Evolutionary conservation across 2,888 invertebrate genomes (phyloP).

Genomic region (Neoscelio sp.): DNA sequence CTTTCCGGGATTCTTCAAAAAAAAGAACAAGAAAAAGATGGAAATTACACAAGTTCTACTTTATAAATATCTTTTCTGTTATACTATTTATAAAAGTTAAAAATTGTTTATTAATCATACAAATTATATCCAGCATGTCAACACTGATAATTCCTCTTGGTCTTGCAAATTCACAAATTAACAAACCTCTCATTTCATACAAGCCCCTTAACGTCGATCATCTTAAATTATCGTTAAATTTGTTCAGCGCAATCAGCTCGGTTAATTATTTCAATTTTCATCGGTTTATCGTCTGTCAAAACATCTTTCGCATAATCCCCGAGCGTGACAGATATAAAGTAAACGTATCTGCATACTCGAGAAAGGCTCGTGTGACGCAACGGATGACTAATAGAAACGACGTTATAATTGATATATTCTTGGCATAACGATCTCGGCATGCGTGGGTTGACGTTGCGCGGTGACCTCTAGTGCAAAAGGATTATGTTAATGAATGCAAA

Average conservation of each 20-base stretch:
- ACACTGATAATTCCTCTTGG: too few relatives aligned
- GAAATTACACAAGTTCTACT: too few relatives aligned
- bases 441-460: constrained; percentile 46
- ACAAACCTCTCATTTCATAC: not conserved
- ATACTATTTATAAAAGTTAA: too few relatives aligned
- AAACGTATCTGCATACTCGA: constrained; percentile 27
- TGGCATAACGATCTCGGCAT: constrained; percentile 40
- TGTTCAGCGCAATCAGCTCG: constrained; percentile 23
- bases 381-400: constrained; percentile 59
- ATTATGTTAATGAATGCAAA: constrained; percentile 59
- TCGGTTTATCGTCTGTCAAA: constrained; percentile 59
- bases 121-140: too few relatives aligned
- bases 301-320: constrained; percentile 55
- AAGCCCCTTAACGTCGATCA: too few relatives aligned
- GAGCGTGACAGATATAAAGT: constrained; percentile 58
- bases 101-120: too few relatives aligned
- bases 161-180: too few relatives aligned
- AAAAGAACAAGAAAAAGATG: too few relatives aligned
- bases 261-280: constrained; percentile 54
- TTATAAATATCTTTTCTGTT: too few relatives aligned
- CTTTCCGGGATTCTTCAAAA: too few relatives aligned
- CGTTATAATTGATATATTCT: constrained; percentile 65
- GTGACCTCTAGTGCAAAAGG: constrained; percentile 51
- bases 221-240: constrained; percentile 2
- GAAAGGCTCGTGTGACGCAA: constrained; percentile 55